These are phyloP conservation scores for Nomada ruficornis DNA, from an alignment of 2,888 invertebrate species.

Conservation along the genomic window DNA sequence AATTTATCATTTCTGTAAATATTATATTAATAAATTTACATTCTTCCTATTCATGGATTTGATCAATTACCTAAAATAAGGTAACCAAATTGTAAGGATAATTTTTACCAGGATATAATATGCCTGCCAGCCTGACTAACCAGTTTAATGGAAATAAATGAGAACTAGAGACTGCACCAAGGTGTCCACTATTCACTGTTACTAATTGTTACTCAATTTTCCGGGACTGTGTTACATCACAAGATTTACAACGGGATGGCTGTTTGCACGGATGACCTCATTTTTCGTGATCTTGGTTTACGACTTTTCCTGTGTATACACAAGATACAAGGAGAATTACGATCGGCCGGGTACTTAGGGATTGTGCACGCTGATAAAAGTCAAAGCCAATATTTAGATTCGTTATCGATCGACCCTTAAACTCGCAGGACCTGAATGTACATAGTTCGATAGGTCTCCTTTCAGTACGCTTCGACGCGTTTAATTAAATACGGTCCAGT, in stretches of 20 bases:
- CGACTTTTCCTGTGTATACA: conserved; percentile 34
- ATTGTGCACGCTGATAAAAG: conserved; percentile 50
- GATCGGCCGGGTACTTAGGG: conserved; percentile 30
- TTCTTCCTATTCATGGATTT: background rate
- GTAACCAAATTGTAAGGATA: background rate
- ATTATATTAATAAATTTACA: background rate
- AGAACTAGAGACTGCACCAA: background rate
- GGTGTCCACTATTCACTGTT: background rate
- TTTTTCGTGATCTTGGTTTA: conserved; percentile 47
- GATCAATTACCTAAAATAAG: background rate
- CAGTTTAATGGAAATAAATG: too few species aligned
- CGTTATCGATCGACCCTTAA: conserved; percentile 67
- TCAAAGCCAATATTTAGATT: conserved; percentile 56
- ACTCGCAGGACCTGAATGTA: conserved; percentile 22
- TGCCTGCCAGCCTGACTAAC: too few species aligned
- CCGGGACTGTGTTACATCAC: background rate
- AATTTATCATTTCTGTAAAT: too few species aligned
- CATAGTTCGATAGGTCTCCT: background rate
- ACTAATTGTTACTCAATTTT: background rate
- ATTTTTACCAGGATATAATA: background rate
- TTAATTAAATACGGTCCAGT: background rate
- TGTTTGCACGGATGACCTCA: conserved; percentile 44
- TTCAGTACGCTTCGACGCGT: background rate
- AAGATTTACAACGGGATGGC: conserved; percentile 28
- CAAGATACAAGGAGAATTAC: conserved; percentile 46